These are phyloP conservation scores for Eueides isabella DNA, from an alignment of 1,140 invertebrate genomes.

Conservation along the genomic window DNA sequence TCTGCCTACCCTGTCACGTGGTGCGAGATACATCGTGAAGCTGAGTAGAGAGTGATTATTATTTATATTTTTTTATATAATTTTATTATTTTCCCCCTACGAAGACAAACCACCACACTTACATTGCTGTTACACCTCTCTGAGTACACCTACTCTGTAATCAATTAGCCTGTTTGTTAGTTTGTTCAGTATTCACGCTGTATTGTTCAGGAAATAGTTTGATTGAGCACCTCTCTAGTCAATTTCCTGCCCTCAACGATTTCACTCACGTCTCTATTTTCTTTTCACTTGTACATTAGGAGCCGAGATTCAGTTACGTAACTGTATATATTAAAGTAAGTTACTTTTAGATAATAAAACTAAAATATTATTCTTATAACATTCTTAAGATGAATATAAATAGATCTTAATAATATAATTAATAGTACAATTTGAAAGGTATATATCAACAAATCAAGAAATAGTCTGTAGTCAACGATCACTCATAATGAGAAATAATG, in stretches of 20 bases:
- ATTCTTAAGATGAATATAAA: background rate
- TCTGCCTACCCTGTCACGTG: no score
- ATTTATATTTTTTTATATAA: no score
- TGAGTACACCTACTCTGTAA: background rate
- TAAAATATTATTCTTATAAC: background rate
- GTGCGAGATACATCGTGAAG: no score
- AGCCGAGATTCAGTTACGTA: background rate
- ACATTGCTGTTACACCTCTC: background rate
- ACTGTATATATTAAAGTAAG: background rate
- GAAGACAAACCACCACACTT: no score
- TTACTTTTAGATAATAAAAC: background rate
- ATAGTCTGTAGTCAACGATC: background rate
- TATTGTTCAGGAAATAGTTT: conserved; percentile 20
- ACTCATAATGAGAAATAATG: conserved; percentile 10
- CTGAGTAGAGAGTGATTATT: no score
- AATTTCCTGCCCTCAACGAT: conserved; percentile 15
- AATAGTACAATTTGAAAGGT: background rate
- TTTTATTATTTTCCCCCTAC: no score
- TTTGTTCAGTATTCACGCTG: background rate
- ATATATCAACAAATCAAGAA: background rate
- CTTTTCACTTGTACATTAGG: conserved; percentile 3
- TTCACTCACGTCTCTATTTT: conserved; percentile 9
- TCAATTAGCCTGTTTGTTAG: background rate
- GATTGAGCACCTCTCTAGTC: conserved; percentile 16
- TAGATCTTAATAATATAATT: background rate